Conservation (phyloP, 2,797 vertebrate genomes). For the Myioborus melanocephalus region DNA sequence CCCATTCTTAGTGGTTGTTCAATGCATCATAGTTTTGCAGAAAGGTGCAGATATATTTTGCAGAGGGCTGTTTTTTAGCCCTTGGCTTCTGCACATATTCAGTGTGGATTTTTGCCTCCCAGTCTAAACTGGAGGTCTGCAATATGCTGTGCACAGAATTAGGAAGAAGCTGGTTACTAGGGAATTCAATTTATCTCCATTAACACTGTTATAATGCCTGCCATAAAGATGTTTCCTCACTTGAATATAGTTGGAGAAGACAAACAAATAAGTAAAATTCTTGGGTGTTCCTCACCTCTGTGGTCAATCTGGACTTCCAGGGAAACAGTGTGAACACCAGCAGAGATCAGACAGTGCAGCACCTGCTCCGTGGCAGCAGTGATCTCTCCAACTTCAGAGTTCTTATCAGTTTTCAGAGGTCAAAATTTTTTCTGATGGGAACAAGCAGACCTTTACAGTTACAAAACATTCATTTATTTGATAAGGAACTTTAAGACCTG, state of each 20-base stretch:
- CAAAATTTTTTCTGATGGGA: background rate
- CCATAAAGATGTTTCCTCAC: background rate
- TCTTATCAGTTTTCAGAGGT: background rate
- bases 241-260: background rate
- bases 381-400: background rate
- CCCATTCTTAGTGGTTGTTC: background rate
- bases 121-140: background rate
- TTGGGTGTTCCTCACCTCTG: background rate
- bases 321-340: background rate
- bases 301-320: background rate
- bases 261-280: background rate
- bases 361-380: background rate
- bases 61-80: background rate
- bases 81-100: background rate
- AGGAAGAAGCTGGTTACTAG: background rate
- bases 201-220: background rate
- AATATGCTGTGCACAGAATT: background rate
- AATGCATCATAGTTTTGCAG: background rate
- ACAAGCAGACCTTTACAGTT: background rate
- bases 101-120: background rate
- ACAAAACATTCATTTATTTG: background rate
- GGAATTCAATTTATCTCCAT: background rate
- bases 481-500: background rate
- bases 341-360: accelerated
- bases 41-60: background rate